These are phyloP conservation scores for Drosophila santomea DNA, from an alignment of 1,140 invertebrate species.

Conservation along the genomic window DNA sequence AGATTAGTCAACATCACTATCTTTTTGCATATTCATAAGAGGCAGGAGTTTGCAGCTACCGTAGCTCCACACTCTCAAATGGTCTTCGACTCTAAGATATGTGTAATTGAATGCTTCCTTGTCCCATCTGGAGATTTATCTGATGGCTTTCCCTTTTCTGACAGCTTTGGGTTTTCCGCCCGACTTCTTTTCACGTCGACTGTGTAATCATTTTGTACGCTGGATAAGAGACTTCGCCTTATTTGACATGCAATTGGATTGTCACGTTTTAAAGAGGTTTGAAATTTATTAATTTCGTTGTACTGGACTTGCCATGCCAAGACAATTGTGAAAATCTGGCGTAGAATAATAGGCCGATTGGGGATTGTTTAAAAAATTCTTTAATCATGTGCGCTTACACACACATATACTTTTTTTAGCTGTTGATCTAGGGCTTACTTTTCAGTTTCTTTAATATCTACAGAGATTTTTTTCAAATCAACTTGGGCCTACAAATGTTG, in stretches of 20 bases:
- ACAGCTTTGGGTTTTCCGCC: not conserved
- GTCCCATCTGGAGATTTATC: conserved; percentile 21
- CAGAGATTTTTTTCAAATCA: not conserved
- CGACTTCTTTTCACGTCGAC: conserved; percentile 17
- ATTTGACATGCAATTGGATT: conserved; percentile 46
- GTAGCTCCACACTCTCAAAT: conserved; percentile 14
- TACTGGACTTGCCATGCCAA: conserved; percentile 5
- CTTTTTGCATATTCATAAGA: conserved; percentile 77
- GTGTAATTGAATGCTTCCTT: conserved; percentile 63
- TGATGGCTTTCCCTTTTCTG: conserved; percentile 38
- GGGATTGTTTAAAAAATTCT: not conserved
- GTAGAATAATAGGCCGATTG: not conserved
- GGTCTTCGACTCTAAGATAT: conserved; percentile 41
- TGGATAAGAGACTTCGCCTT: conserved; percentile 21
- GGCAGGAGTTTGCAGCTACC: conserved; percentile 11
- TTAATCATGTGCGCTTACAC: not conserved
- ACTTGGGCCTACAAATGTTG: not conserved
- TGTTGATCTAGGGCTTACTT: too few relatives aligned
- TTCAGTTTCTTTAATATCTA: too few relatives aligned
- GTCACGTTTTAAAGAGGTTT: conserved; percentile 7
- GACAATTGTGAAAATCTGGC: not conserved
- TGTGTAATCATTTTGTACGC: conserved; percentile 54
- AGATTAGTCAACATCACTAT: conserved; percentile 54
- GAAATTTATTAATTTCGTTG: conserved; percentile 8
- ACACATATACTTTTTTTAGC: too few relatives aligned